phyloP scores from a whole-genome alignment of 2,888 invertebrate genomes.

The Xanthorhoe designata region DNA sequence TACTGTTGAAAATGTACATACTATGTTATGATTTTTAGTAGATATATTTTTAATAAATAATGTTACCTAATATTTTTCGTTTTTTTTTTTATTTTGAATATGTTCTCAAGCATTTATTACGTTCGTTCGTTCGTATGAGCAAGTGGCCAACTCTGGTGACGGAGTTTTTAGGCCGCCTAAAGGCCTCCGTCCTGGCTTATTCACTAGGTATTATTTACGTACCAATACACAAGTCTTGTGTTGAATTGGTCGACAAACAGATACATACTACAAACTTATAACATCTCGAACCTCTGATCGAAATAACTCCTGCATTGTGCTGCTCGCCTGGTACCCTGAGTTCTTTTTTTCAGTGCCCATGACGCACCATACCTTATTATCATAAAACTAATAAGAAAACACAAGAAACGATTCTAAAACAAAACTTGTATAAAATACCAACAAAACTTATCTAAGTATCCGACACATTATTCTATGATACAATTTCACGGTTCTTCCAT shows the following conservation, averaged over 20 bases:
- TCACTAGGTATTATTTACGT: too few species aligned
- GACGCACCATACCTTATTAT: not conserved
- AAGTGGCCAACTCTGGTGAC: too few species aligned
- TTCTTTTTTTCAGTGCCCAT: too few species aligned
- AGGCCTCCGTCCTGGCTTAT: too few species aligned
- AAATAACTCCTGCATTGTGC: too few species aligned
- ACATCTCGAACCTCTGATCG: too few species aligned
- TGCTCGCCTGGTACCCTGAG: too few species aligned
- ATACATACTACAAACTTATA: too few species aligned
- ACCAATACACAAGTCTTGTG: too few species aligned
- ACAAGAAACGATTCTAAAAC: slow-evolving; percentile 10
- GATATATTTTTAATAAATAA: slow-evolving; percentile 80
- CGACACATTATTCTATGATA: not conserved
- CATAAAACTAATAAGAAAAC: not conserved
- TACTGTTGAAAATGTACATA: slow-evolving; percentile 82
- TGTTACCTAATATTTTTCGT: slow-evolving; percentile 65
- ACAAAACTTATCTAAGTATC: slow-evolving; percentile 18
- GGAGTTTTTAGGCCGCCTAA: too few species aligned
- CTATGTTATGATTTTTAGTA: slow-evolving; percentile 80
- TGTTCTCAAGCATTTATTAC: too few species aligned
- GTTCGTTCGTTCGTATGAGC: not conserved
- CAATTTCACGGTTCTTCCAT: slow-evolving; percentile 43
- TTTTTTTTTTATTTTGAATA: slow-evolving; percentile 34
- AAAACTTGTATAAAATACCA: slow-evolving; percentile 12
- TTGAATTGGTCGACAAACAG: too few species aligned